Evolutionary conservation across 2,797 vertebrate genomes (phyloP), one percentile per base, ranked within the genome.

Genomic region (Trachops cirrhosus): DNA sequence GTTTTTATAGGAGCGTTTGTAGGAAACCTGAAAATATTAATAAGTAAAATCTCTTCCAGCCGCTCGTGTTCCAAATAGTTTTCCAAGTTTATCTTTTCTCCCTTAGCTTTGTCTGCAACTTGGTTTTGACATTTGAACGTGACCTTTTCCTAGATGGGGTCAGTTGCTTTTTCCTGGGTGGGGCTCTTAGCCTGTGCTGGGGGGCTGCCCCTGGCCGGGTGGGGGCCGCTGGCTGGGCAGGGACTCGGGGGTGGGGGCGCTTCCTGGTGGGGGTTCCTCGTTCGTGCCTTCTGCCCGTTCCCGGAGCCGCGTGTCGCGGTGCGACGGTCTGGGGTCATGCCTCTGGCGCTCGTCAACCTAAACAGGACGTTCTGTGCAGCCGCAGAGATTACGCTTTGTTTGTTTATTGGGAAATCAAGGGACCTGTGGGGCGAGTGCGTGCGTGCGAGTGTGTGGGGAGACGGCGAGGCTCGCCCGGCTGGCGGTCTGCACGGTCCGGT

Each of bases 311-410:
- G 0, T 26, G 62, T 52, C 21, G 6, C 29, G 79, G 71, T 67
- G 80, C 59, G 50, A 70, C 5, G 0, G 78, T 11, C 39, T 29
- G 39, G 92, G 95, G 90, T 94, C 82, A 52, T 0, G 44, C 24
- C 67, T 44, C 22, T 44, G 86, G 74, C 79, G 59, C 67, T 52
- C 4, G 67, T 75, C 83, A 86, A 46, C 41, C 50, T 71, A 68
- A 90, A 92, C 88, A 93, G 95, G 87, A 97, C 89, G 15, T 80
- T 59, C 87, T 86, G 93, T 73, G 83, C 74, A 67, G 88, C 52
- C 18, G 19, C 89, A 80, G 84, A 95, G 91, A 89, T 70, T 11
- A 50, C 7, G n/a, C 77, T 89, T 50, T 91, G 74, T 96, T 95
- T 93, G 92, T 86, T 91, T 74, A 83, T 73, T 44, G 88, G 89